These are phyloP conservation scores for Oxystoma pomonae DNA, from an alignment of 2,888 invertebrate species.

Conservation along the genomic window DNA sequence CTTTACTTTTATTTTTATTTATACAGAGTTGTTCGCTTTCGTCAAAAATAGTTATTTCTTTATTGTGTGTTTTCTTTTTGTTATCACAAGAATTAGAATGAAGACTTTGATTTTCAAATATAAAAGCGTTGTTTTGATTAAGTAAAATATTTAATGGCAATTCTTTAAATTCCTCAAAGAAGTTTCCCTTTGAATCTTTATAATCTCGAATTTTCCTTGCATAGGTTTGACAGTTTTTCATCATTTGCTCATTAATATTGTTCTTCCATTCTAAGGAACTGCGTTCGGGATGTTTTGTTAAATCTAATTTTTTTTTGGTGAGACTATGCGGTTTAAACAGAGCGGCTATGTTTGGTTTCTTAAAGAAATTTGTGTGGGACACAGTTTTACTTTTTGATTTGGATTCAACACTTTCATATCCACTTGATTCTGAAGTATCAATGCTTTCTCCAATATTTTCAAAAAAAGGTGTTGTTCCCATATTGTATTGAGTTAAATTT, in stretches of 20 bases:
- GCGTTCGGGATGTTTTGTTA: not conserved
- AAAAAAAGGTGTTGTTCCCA: conserved; percentile 12
- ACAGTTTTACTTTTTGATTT: conserved; percentile 16
- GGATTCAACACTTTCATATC: conserved; percentile 31
- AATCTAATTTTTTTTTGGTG: not conserved
- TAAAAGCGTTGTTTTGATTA: conserved; percentile 9
- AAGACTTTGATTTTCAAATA: conserved; percentile 15
- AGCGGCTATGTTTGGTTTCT: conserved; percentile 30
- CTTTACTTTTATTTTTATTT: too few species aligned
- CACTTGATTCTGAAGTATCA: conserved; percentile 31
- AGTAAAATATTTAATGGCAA: conserved; percentile 26
- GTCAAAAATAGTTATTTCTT: too few species aligned
- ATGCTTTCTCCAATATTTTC: conserved; percentile 6
- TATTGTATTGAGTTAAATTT: conserved; percentile 17
- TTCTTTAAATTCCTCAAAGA: conserved; percentile 22
- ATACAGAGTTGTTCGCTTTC: too few species aligned
- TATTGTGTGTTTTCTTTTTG: too few species aligned
- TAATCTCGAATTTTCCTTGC: conserved; percentile 24
- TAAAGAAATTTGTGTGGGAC: conserved; percentile 28
- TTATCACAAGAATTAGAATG: conserved; percentile 12
- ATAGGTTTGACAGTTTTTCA: conserved; percentile 24
- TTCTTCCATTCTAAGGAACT: not conserved
- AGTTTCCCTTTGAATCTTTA: conserved; percentile 10
- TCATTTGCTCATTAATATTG: conserved; percentile 20
- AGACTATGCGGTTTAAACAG: conserved; percentile 26